phyloP scores from a whole-genome alignment of 2,888 invertebrate species.

The Teleiodes luculella region DNA sequence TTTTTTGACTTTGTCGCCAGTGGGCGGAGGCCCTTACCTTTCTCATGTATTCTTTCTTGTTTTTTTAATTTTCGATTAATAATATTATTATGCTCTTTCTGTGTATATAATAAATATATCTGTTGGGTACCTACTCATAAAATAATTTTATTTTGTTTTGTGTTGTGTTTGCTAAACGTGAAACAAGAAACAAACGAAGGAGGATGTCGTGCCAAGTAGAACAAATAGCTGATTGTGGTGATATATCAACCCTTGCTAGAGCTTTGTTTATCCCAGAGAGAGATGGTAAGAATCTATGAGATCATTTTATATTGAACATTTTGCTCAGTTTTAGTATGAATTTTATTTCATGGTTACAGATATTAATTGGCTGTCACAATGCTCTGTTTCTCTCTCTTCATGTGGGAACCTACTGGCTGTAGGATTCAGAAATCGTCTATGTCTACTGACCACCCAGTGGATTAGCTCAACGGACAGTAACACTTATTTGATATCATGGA shows the following conservation, averaged over 20 bases:
- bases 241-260: slow-evolving; percentile 78
- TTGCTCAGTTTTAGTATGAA: not conserved
- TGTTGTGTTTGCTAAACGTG: too few relatives aligned
- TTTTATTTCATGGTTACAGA: slow-evolving; percentile 42
- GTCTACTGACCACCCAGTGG: slow-evolving; percentile 68
- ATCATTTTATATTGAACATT: not conserved
- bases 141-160: too few relatives aligned
- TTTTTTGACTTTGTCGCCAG: too few relatives aligned
- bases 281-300: slow-evolving; percentile 47
- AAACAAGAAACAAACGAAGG: too few relatives aligned
- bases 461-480: slow-evolving; percentile 64
- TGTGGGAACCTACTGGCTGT: slow-evolving; percentile 66
- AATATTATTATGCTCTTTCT: too few relatives aligned
- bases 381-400: slow-evolving; percentile 62
- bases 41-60: too few relatives aligned
- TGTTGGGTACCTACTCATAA: too few relatives aligned
- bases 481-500: slow-evolving; percentile 69
- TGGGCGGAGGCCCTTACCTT: too few relatives aligned
- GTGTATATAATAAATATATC: too few relatives aligned
- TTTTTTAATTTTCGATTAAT: too few relatives aligned
- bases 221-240: slow-evolving; percentile 79
- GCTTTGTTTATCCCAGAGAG: slow-evolving; percentile 77
- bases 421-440: slow-evolving; percentile 58
- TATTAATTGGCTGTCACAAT: slow-evolving; percentile 64
- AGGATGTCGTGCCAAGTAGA: slow-evolving; percentile 80